These are phyloP conservation scores for Pristionchus mayeri DNA, from an alignment of 2,888 invertebrate genomes.

Conservation along the genomic window DNA sequence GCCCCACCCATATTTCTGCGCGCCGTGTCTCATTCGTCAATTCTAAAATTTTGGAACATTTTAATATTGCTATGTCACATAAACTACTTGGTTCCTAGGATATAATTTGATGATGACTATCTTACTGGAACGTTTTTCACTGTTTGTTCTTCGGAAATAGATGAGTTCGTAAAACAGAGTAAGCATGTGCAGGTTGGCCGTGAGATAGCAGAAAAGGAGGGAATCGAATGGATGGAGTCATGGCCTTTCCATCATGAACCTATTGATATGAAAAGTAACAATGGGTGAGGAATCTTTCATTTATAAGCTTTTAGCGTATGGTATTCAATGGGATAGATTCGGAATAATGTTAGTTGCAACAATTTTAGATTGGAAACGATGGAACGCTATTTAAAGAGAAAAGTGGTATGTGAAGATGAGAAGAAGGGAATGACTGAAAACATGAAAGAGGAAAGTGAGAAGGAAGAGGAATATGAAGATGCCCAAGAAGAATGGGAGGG, in stretches of 20 bases:
- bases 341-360: no score
- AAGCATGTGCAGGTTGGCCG: neutral
- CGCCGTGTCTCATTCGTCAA: no score
- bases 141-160: no score
- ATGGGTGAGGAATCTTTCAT: slow-evolving; percentile 19
- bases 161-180: no score
- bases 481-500: neutral
- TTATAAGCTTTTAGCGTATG: no score
- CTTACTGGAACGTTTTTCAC: no score
- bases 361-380: slow-evolving; percentile 11
- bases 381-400: neutral
- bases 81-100: no score
- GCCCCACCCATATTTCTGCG: no score
- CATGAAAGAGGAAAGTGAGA: neutral
- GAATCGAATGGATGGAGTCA: neutral
- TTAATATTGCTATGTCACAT: no score
- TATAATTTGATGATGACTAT: no score
- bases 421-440: neutral
- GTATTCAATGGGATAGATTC: no score
- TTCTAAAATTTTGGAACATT: no score
- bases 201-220: neutral
- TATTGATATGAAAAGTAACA: neutral
- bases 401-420: neutral
- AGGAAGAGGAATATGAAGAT: slow-evolving; percentile 33
- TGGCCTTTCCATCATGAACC: slow-evolving; percentile 34